Conservation (phyloP, 2,113 vertebrate genomes). For the Drymodes brunneopygia region DNA sequence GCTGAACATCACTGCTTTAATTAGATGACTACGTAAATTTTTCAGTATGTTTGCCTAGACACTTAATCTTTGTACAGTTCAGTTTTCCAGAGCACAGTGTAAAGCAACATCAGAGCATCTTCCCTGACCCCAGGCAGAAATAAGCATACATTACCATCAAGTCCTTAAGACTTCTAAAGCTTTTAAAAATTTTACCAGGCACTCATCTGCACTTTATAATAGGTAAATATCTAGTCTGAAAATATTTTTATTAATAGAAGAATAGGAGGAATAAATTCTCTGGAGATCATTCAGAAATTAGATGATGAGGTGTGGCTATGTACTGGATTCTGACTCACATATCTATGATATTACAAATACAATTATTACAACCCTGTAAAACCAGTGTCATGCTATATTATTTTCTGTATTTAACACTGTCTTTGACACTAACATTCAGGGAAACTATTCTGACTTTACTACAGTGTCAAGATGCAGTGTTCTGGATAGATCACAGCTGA, state of each 20-base stretch:
- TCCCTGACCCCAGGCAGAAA: conserved; percentile 5
- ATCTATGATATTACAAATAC: background rate
- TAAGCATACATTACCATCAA: background rate
- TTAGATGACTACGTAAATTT: conserved; percentile 27
- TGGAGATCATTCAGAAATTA: background rate
- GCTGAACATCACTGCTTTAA: conserved; percentile 22
- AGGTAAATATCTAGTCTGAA: background rate
- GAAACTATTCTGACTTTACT: background rate
- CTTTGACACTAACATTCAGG: background rate
- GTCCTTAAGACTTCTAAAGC: background rate
- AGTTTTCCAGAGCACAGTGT: background rate
- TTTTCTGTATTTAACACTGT: background rate
- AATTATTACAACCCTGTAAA: background rate
- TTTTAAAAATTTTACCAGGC: background rate
- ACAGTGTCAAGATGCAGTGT: background rate
- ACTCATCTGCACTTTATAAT: background rate
- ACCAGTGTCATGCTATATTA: background rate
- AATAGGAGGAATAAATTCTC: background rate
- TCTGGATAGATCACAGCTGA: background rate
- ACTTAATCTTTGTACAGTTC: conserved; percentile 16
- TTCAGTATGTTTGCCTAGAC: conserved; percentile 39
- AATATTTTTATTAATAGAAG: background rate
- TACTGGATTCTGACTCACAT: background rate
- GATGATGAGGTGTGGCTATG: background rate
- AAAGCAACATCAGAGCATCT: background rate